Base-by-base conservation (phyloP, 2,797 vertebrate genomes). In the Rhodeus uyekii region DNA sequence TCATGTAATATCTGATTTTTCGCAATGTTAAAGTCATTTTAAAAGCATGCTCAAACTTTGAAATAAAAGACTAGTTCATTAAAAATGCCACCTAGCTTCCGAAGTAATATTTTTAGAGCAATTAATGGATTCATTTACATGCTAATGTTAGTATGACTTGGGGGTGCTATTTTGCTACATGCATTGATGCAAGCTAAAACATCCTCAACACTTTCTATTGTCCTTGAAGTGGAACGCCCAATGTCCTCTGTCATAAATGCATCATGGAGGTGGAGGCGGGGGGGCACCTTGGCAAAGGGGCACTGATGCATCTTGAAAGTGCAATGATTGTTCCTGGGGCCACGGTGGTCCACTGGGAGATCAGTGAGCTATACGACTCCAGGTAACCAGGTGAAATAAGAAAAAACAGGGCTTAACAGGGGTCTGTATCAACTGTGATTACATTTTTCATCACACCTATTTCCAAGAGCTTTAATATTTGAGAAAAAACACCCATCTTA, bases 311-410 rank as follows among this genome's bases (percentile, higher is more conserved):
- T 83, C 85, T 48, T 87, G 88, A 65, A 82, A 84, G 10, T 68
- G 76, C 89, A 90, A 78, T 89, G 81, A 34, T 78, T 78, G 50
- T 92, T 89, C 88, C 84, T 80, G 48, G 86, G 87, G 88, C 84
- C 38, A 36, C 32, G n/a, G 48, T 18, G 9, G 55, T 71, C 76
- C 24, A 53, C 50, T 67, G 27, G 60, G 38, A 77, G 79, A 58
- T 71, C 55, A 77, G 38, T 76, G 46, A 87, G 82, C 65, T 83
- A 48, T 78, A 86, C 14, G 64, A 46, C 69, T 89, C 55, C 71
- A 89, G 79, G 84, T 64, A 90, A 67, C 80, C 78, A 91, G 85
- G 87, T 91, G 83, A 81, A 87, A 63, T 29, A 3, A 48, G 24
- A 48, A 81, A 81, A 53, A 78, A 85, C 73, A 67, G 82, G 72